phyloP scores from a whole-genome alignment of 2,797 vertebrate species.

The Arremon brunneinucha region DNA sequence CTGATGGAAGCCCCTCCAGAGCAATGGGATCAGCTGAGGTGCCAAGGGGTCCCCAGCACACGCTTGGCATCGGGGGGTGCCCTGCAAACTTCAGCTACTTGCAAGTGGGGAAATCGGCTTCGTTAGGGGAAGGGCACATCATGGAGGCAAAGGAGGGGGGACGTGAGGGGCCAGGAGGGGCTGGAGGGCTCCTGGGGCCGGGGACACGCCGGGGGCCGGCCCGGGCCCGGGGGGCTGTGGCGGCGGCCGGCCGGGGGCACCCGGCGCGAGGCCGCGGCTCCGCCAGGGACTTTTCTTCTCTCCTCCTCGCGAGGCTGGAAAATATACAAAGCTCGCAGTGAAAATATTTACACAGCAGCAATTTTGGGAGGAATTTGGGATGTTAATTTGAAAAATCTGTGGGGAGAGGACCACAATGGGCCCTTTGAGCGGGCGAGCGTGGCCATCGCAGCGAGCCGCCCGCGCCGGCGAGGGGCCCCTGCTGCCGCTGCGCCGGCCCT shows the following conservation, averaged over 20 bases:
- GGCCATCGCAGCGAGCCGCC: conserved; percentile 18
- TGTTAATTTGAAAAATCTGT: conserved; percentile 74
- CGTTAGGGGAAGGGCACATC: not conserved
- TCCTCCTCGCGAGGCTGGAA: conserved; percentile 53
- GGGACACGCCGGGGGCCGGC: not conserved
- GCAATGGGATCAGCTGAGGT: not conserved
- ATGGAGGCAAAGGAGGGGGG: not conserved
- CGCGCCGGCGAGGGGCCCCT: conserved; percentile 35
- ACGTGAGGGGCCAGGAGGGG: not conserved
- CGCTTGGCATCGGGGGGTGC: fast-evolving
- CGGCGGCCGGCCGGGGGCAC: not conserved
- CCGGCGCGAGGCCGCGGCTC: not conserved
- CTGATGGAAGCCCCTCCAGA: not conserved
- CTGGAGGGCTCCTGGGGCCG: not conserved
- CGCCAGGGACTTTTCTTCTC: not conserved
- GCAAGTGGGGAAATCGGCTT: not conserved
- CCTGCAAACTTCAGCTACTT: not conserved
- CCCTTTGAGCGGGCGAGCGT: conserved; percentile 70
- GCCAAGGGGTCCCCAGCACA: not conserved
- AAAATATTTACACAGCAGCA: conserved; percentile 80
- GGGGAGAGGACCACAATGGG: conserved; percentile 78
- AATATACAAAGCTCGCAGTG: conserved; percentile 69
- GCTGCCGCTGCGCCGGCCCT: conserved; percentile 12
- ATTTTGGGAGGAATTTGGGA: conserved; percentile 70
- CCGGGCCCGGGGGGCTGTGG: not conserved